Evolutionary conservation across 2,797 vertebrate genomes (phyloP), one percentile per base, ranked within the genome.

Genomic region (Ciconia nigra): DNA sequence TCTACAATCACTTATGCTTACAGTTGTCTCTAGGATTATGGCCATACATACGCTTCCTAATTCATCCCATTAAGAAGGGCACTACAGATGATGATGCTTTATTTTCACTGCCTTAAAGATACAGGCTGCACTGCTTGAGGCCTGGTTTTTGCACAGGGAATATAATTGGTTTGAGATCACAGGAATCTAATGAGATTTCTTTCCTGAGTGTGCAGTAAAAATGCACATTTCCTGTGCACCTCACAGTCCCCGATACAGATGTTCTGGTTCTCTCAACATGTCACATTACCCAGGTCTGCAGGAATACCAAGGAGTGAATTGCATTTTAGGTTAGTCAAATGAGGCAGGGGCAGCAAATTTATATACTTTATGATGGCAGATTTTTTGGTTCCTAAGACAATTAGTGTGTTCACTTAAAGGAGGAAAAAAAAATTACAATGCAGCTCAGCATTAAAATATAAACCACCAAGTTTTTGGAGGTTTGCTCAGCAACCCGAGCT

Each of bases 101-200:
- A 39, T 83, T 93, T 91, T 80, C 62, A 29, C 49, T 41, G 54
- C 71, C 49, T 80, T 69, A 63, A 81, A 82, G 79, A 83, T 9
- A 80, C 13, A 74, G 61, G 29, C 67, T 63, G 59, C 5, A 0
- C 57, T 44, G 69, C 63, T 65, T 17, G 49, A 86, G 66, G 66
- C 41, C 73, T 55, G 80, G 2, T 8, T 77, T 87, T 73, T 86
- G 79, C 49, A 61, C 44, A 42, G 41, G 74, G 67, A 62, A 59
- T 28, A 24, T 21, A 71, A 95, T 5, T 88, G 73, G 35, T 82
- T 74, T 57, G 81, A 76, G 79, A 89, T 83, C 65, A 74, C 46
- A 33, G 35, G 86, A 82, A 97, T 72, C 47, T 96, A 90, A 95
- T 84, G 84, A 90, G 91, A 76, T 92, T 93, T 80, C 41, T 52